Percentiles rank a stretch among this genome's conserved stretches.
Conservation (phyloP, 2,113 vertebrate genomes). For the Hypocryptadius cinnamomeus region DNA sequence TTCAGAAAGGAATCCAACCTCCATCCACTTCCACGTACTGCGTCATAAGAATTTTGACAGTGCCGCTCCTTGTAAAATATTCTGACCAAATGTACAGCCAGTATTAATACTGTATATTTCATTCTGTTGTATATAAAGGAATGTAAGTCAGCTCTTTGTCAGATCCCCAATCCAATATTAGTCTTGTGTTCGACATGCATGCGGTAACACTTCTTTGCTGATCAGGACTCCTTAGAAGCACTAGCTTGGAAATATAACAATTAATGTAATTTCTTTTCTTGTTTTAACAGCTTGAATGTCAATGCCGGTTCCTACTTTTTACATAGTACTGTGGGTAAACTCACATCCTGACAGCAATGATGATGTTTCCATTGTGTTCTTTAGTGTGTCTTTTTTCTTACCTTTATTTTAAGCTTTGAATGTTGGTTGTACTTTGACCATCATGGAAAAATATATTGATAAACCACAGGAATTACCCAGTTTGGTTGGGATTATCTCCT, state of each 20-base stretch:
- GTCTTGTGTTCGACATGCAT: constrained; percentile 67
- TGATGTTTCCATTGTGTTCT: constrained; percentile 75
- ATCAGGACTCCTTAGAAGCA: constrained; percentile 42
- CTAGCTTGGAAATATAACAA: constrained; percentile 42
- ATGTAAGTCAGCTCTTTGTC: constrained; percentile 52
- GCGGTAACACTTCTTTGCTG: constrained; percentile 55
- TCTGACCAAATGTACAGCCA: constrained; percentile 52
- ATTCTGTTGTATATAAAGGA: constrained; percentile 71
- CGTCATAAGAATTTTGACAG: not conserved
- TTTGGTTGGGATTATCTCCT: constrained; percentile 11
- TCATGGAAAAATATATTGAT: constrained; percentile 63
- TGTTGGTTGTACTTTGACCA: constrained; percentile 75
- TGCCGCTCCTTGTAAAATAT: constrained; percentile 6
- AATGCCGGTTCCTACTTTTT: constrained; percentile 67
- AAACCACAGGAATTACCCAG: constrained; percentile 15
- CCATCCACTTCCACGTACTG: not conserved
- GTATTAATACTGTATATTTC: constrained; percentile 58
- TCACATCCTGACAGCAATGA: constrained; percentile 74
- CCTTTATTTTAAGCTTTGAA: constrained; percentile 68
- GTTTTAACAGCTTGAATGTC: constrained; percentile 79
- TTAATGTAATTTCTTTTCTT: constrained; percentile 39
- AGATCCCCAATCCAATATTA: constrained; percentile 32
- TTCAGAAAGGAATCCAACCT: not conserved
- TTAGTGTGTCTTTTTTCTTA: constrained; percentile 48
- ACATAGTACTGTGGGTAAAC: constrained; percentile 75